phyloP scores from a whole-genome alignment of 2,113 vertebrate species.

The Athene noctua region DNA sequence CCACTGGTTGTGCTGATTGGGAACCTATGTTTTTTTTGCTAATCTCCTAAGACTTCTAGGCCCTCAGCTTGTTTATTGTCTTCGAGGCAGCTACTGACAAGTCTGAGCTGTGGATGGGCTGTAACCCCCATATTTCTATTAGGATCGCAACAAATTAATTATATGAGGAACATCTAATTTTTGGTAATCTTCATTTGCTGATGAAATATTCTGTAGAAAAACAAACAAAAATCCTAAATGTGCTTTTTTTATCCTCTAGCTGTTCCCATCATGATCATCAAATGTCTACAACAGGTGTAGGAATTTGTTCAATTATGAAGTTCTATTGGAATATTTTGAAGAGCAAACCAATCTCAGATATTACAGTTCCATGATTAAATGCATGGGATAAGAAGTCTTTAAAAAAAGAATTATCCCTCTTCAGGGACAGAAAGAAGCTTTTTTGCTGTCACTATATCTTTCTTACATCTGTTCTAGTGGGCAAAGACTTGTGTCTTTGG shows the following conservation, averaged over 20 bases:
- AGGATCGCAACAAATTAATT: not conserved
- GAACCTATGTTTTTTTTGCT: not conserved
- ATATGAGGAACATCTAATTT: not conserved
- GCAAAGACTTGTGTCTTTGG: not conserved
- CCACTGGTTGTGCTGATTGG: not conserved
- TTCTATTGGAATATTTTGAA: not conserved
- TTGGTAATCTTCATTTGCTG: not conserved
- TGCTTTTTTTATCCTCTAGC: not conserved
- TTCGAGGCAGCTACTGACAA: not conserved
- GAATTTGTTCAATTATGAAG: not conserved
- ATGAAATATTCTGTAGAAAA: not conserved
- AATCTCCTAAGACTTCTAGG: not conserved
- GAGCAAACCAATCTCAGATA: not conserved
- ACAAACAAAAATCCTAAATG: not conserved
- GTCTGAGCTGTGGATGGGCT: not conserved
- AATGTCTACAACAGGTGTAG: not conserved
- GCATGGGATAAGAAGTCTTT: not conserved
- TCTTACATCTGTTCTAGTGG: not conserved
- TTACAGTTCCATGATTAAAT: not conserved
- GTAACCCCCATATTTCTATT: not conserved
- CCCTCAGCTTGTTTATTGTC: not conserved
- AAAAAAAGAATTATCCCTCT: not conserved
- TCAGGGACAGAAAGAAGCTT: not conserved
- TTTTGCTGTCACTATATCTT: not conserved
- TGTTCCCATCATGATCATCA: not conserved